Conservation (phyloP, 2,888 invertebrate species). For the Leptodirus hochenwartii region DNA sequence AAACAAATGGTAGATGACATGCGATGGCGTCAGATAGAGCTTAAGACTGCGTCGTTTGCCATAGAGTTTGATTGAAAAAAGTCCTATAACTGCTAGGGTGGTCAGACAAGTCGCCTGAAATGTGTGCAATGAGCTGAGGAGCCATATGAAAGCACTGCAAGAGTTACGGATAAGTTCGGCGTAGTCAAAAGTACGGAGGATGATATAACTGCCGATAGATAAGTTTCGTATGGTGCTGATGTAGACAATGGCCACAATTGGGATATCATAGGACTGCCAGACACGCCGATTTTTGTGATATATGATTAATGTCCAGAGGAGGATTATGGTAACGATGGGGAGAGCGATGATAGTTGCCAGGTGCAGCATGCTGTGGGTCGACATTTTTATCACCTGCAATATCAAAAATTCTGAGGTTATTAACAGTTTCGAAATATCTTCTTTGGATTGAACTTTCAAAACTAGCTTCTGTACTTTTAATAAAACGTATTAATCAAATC, state of each 20-base stretch:
- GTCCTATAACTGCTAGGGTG: conserved; percentile 30
- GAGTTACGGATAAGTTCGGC: too few relatives aligned
- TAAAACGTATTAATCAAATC: too few relatives aligned
- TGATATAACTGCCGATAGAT: conserved; percentile 24
- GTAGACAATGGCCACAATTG: conserved; percentile 28
- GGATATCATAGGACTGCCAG: conserved; percentile 34
- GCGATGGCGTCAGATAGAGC: conserved; percentile 25
- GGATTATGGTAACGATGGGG: conserved; percentile 27
- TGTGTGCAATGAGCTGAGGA: conserved; percentile 30
- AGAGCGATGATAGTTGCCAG: conserved; percentile 27
- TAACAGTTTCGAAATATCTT: too few relatives aligned
- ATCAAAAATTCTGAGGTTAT: too few relatives aligned
- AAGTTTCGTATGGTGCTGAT: conserved; percentile 27
- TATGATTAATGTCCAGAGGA: conserved; percentile 30
- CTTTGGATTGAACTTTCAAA: too few relatives aligned
- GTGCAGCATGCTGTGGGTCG: conserved; percentile 23
- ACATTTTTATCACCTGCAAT: too few relatives aligned
- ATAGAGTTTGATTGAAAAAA: conserved; percentile 25
- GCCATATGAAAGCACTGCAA: conserved; percentile 31
- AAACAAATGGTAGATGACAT: conserved; percentile 31
- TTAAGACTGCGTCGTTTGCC: conserved; percentile 22
- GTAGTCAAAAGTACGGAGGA: conserved; percentile 11
- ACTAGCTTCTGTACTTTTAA: too few relatives aligned
- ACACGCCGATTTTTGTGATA: conserved; percentile 30
- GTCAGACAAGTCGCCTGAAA: conserved; percentile 32